These are phyloP conservation scores for Cinclus cinclus DNA, from an alignment of 2,113 vertebrate genomes.

Conservation along the genomic window DNA sequence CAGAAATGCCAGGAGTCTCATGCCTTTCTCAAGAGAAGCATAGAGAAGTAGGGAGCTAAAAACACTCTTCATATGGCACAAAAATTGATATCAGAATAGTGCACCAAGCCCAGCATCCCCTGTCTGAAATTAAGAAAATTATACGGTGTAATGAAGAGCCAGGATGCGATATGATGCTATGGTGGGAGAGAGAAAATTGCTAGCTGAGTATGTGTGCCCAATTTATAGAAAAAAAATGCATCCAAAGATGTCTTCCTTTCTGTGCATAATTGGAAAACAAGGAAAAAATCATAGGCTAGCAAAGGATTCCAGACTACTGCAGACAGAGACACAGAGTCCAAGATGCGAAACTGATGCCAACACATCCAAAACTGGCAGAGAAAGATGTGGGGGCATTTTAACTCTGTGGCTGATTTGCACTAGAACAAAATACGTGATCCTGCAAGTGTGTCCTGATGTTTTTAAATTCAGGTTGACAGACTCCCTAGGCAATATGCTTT, in stretches of 20 bases:
- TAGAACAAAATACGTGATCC: background rate
- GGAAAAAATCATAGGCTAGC: background rate
- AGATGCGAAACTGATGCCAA: background rate
- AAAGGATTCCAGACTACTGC: background rate
- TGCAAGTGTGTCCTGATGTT: background rate
- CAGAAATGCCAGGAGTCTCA: background rate
- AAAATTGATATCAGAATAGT: background rate
- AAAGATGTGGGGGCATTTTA: background rate
- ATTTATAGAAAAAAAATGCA: background rate
- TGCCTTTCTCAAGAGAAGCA: background rate
- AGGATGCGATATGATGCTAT: background rate
- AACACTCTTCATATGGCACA: background rate
- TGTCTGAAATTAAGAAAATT: background rate
- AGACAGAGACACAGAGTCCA: background rate
- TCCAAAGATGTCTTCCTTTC: background rate
- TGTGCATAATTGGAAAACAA: background rate
- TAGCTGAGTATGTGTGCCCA: background rate
- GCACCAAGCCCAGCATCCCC: background rate
- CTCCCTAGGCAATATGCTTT: background rate
- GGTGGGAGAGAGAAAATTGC: background rate
- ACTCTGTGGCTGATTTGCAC: background rate
- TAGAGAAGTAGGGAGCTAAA: background rate
- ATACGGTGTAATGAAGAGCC: background rate
- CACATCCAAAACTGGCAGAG: background rate
- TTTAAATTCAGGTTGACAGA: background rate